Evolutionary conservation across 2,888 invertebrate genomes (phyloP), one percentile per base, ranked within the genome.

Genomic region (Shargacucullia verbasci): DNA sequence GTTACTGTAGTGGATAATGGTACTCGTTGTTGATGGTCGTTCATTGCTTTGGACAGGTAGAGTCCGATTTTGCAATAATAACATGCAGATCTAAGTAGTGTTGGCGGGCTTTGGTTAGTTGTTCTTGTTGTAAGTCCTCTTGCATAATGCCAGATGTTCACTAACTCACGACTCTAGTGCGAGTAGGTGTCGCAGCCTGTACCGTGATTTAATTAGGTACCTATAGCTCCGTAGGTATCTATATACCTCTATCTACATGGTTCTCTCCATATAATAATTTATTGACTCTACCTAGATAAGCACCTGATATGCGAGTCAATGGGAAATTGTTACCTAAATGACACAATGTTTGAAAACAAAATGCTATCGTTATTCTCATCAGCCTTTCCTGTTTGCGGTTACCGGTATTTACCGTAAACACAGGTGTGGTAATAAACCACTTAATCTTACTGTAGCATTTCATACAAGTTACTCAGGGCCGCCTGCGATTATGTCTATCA

Each of bases 141-240:
- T 73, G 70, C 70, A 80, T 79, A 88, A 90, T 80, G 78, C 87
- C 89, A 91, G 90, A 87, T 90, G 90, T 85, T 82, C 77, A 73
- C 70, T 91, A 89, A 91, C 77, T 91, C 90, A 91, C 75, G 48
- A 13, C 40, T 50, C 48, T 40, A 62, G 47, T 31, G 59, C 56
- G 68, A 75, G 89, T 89, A 87, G 89, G 89, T 88, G 87, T 85
- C 73, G 53, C 70, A 77, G 77, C 62, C 66, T 29, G 7, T 29
- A 29, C 2, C 58, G 55, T 75, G 78, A 78, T 74, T 76, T 73
- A 79, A 82, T 82, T 76, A 81, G 72, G 69, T 81, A 72, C 72
- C 15, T 39, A 13, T 7, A n/a, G n/a, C n/a, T n/a, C n/a, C n/a
- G n/a, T n/a, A n/a, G n/a, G n/a, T 20, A 20, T 20, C 48, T 66